phyloP scores from a whole-genome alignment of 2,888 invertebrate genomes.

The Heliconius cydno region DNA sequence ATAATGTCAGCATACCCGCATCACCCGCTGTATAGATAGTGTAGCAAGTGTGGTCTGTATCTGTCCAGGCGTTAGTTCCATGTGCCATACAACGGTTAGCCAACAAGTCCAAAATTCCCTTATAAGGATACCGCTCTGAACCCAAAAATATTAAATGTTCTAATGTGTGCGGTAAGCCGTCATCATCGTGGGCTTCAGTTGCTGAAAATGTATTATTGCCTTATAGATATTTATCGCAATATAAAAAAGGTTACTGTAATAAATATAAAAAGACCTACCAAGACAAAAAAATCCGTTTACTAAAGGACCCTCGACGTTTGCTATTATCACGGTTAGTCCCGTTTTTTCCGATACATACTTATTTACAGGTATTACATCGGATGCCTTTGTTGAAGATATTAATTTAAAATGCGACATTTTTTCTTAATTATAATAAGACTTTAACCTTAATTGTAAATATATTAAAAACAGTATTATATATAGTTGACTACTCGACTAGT shows the following conservation, averaged over 20 bases:
- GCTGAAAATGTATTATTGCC: constrained; percentile 78
- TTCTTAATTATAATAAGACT: neutral
- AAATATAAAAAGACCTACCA: constrained; percentile 81
- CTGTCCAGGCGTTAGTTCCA: constrained; percentile 96
- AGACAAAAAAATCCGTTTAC: constrained; percentile 94
- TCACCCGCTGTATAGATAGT: constrained; percentile 92
- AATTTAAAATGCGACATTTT: constrained; percentile 75
- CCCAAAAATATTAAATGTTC: constrained; percentile 96
- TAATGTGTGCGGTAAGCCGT: constrained; percentile 95
- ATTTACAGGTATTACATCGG: constrained; percentile 89
- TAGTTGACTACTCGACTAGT: neutral
- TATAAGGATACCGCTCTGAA: constrained; percentile 94
- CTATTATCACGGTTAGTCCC: constrained; percentile 91
- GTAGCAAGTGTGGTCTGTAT: constrained; percentile 94
- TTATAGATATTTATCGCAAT: neutral
- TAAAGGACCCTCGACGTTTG: constrained; percentile 94
- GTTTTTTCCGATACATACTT: constrained; percentile 91
- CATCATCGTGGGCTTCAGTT: constrained; percentile 95
- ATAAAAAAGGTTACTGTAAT: neutral
- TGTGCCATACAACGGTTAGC: constrained; percentile 95
- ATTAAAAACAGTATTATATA: neutral
- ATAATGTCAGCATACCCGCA: constrained; percentile 93
- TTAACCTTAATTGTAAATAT: constrained; percentile 4
- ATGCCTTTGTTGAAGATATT: constrained; percentile 86
- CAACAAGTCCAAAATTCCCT: constrained; percentile 93